These are phyloP conservation scores for Acanthosepion pharaonis DNA, from an alignment of 2,888 invertebrate species.

Conservation along the genomic window DNA sequence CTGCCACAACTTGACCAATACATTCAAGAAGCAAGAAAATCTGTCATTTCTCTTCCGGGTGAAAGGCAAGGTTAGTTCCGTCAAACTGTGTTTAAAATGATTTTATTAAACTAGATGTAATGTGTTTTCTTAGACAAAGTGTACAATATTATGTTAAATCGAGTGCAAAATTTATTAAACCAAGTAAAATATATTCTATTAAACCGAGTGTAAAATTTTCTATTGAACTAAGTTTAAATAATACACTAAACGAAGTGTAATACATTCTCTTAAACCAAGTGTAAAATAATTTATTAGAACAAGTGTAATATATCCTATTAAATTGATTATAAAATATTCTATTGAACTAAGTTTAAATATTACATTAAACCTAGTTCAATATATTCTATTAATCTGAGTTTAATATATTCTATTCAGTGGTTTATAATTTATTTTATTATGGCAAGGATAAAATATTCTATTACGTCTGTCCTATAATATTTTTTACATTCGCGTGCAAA, in stretches of 20 bases:
- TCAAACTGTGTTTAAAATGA: background rate
- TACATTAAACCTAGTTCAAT: background rate
- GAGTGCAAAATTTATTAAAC: background rate
- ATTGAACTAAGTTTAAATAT: background rate
- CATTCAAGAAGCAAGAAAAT: background rate
- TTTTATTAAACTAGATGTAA: background rate
- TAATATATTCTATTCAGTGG: background rate
- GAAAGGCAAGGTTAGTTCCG: background rate
- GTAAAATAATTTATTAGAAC: background rate
- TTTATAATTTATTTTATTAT: too few relatives aligned
- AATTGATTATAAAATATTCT: background rate
- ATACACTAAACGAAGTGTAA: background rate
- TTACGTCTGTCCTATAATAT: too few relatives aligned
- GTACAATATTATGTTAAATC: background rate
- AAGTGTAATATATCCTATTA: background rate
- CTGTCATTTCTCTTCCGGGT: background rate
- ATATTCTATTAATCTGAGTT: background rate
- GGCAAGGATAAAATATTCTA: too few relatives aligned
- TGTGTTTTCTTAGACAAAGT: background rate
- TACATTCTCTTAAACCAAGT: background rate
- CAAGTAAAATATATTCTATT: background rate
- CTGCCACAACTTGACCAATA: constrained; percentile 33
- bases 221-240: background rate
- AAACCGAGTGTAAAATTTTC: background rate
- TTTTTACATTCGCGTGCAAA: too few relatives aligned